A percentile compares a stretch with the other conserved stretches of the same genome.
Evolutionary conservation across 2,797 vertebrate genomes (phyloP).

Genomic region (Naso thynnoides): DNA sequence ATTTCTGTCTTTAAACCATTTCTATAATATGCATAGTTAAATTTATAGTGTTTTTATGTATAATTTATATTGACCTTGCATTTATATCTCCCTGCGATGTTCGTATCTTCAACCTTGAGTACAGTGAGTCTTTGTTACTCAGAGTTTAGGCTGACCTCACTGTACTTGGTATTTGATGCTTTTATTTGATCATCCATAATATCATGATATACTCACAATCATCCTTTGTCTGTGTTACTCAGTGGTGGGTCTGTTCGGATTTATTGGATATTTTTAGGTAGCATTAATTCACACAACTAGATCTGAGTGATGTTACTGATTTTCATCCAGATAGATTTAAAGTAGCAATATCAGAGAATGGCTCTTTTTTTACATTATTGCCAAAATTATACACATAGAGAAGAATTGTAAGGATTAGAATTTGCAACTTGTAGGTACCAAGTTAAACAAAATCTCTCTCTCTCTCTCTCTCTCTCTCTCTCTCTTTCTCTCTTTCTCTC

Average conservation of each 20-base stretch:
- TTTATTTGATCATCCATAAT: constrained; percentile 6
- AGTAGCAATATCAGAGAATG: not conserved
- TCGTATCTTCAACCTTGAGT: not conserved
- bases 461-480: too few species aligned
- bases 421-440: not conserved
- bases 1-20: not conserved
- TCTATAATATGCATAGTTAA: not conserved
- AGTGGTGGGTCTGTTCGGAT: not conserved
- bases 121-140: not conserved
- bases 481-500: too few species aligned
- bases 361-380: not conserved
- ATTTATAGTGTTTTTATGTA: not conserved
- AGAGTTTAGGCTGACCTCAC: constrained; percentile 17
- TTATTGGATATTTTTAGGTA: not conserved
- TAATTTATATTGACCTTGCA: constrained; percentile 10
- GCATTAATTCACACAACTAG: not conserved
- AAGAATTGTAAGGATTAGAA: not conserved
- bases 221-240: not conserved
- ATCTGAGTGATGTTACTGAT: not conserved
- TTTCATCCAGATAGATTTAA: not conserved
- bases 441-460: not conserved
- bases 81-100: not conserved
- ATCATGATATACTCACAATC: not conserved
- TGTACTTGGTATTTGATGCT: not conserved
- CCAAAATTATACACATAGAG: not conserved